Evolutionary conservation across 2,113 vertebrate genomes (phyloP), one percentile per base, ranked within the genome.

Genomic region (Microcebus murinus): DNA sequence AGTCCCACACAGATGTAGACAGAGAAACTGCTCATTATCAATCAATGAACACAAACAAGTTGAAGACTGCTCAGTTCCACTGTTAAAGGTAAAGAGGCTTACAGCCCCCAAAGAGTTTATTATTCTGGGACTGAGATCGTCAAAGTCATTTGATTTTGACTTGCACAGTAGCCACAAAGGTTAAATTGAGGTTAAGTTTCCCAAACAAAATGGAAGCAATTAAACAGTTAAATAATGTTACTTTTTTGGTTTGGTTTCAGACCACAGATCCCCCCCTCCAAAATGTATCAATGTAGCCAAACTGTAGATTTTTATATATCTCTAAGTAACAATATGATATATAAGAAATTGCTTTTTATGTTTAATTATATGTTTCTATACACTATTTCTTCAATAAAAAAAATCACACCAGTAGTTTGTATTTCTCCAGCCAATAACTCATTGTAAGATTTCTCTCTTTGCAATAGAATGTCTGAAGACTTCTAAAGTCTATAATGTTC

Each of bases 181-280:
- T 99, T 98, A 98, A 97, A 98, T 91, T 92, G 87, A 98, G 98
- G 98, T 99, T 98, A 99, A 98, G 98, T 97, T 98, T 98, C 93
- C 97, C 98, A 98, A 98, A 98, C 98, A 98, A 98, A 98, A 98
- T 98, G 98, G 98, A 98, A 99, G 98, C 96, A 98, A 98, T 98
- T 98, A 98, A 98, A 98, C 95, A 97, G 97, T 98, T 97, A 98
- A 98, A 98, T 98, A 52, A 1, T 79, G 77, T 77, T 68, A 68
- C 27, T 63, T 42, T 90, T 70, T 95, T 77, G 83, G 73, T 80
- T 87, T 86, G 34, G 67, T 95, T 93, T 96, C 80, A 95, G 80
- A 4, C 4, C 23, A 93, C 23, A 79, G 21, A 68, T 67, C 1
- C 55, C 55, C 61, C 61, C 25, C 59, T 1, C 55, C 55, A 63